Percentiles rank a stretch among this genome's conserved stretches.
Evolutionary conservation across 64 coral and sea anemone species (phyloP).

Genomic region (Dendronephthya gigantea): DNA sequence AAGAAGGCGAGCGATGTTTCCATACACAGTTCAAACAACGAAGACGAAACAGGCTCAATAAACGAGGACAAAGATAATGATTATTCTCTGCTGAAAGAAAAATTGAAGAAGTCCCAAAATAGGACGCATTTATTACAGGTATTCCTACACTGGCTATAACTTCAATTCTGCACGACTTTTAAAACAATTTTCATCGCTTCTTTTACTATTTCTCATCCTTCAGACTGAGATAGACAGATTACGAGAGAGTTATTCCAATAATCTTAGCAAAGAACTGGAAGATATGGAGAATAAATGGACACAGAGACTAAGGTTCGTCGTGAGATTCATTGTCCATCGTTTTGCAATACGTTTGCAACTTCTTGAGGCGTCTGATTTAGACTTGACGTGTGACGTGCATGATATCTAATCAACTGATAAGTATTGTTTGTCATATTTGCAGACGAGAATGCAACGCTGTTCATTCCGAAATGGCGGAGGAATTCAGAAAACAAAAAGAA

Average conservation of each 20-base stretch:
- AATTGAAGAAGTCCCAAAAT: not conserved
- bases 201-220: not conserved
- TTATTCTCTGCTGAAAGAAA: not conserved
- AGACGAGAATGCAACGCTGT: not conserved
- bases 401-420: too few relatives aligned
- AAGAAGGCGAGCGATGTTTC: not conserved
- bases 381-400: too few relatives aligned
- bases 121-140: not conserved
- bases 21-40: not conserved
- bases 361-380: too few relatives aligned
- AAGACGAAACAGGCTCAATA: not conserved
- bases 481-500: not conserved
- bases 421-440: too few relatives aligned
- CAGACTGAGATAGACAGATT: conserved; percentile 6
- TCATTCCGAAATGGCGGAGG: conserved; percentile 17
- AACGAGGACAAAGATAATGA: not conserved
- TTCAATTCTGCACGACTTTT: too few relatives aligned
- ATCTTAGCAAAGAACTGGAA: conserved; percentile 1
- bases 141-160: too few relatives aligned
- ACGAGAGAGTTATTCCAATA: not conserved
- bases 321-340: not conserved
- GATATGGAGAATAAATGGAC: conserved; percentile 15
- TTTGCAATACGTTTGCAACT: too few relatives aligned
- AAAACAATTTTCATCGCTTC: not conserved
- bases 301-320: not conserved